Evolutionary conservation across 2,888 invertebrate species (phyloP).

Genomic region (Caenorhabditis macrosperma): DNA sequence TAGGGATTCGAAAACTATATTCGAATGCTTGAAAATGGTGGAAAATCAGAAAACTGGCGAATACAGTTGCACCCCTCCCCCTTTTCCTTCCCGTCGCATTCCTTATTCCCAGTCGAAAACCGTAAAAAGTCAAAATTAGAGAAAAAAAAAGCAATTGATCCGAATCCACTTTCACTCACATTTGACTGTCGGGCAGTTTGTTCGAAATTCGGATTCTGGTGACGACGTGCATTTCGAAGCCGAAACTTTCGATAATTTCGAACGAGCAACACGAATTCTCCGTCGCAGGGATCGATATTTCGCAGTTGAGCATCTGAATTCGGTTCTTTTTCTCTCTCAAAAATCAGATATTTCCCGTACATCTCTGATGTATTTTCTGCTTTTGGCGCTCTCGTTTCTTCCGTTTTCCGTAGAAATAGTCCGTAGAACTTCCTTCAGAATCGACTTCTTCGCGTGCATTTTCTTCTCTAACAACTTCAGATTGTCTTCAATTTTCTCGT

Average conservation of each 20-base stretch:
- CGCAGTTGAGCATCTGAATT: constrained; percentile 40
- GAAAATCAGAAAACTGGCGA: too few species aligned
- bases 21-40: too few species aligned
- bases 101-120: too few species aligned
- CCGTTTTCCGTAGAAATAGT: constrained; percentile 9
- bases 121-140: too few species aligned
- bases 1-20: too few species aligned
- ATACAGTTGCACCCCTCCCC: too few species aligned
- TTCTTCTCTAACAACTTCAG: constrained; percentile 29
- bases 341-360: constrained; percentile 18
- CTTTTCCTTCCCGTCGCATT: too few species aligned
- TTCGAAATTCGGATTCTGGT: neutral
- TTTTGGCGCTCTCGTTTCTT: constrained; percentile 3
- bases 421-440: constrained; percentile 38
- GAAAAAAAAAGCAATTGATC: too few species aligned
- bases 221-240: constrained; percentile 3
- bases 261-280: neutral
- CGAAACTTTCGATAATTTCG: neutral
- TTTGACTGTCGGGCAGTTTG: neutral
- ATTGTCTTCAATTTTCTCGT: constrained; percentile 17
- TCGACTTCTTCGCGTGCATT: constrained; percentile 38
- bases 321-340: neutral
- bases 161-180: too few species aligned
- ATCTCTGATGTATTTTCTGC: constrained; percentile 32
- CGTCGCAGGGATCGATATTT: neutral